Conservation (phyloP, 2,888 invertebrate species). For the Drosophila pseudotalamancana region DNA sequence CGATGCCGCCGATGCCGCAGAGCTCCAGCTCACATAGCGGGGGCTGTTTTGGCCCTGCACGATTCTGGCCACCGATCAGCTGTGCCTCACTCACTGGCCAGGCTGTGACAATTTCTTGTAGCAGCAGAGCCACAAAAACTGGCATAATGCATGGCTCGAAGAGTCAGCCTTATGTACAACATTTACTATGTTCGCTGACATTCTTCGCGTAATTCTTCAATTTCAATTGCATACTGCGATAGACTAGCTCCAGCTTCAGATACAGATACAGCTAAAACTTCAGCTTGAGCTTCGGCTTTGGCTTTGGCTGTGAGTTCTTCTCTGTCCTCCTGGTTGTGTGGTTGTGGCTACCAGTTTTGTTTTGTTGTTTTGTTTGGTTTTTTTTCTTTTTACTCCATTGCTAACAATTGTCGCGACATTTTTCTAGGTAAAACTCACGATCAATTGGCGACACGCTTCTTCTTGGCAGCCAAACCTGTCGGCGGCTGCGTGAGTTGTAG, state of each 20-base stretch:
- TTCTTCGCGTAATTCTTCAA: conserved; percentile 83
- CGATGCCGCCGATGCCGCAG: no score
- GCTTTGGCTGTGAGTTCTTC: conserved; percentile 4
- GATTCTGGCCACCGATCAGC: conserved; percentile 68
- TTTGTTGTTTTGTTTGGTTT: conserved; percentile 14
- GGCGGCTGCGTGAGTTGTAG: conserved; percentile 66
- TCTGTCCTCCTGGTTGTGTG: conserved; percentile 21
- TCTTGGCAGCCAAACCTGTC: conserved; percentile 70
- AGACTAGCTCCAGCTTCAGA: conserved; percentile 44
- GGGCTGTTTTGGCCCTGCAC: conserved; percentile 50
- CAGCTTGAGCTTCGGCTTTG: conserved; percentile 24
- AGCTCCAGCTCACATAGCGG: conserved; percentile 59
- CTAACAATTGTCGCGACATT: conserved; percentile 82
- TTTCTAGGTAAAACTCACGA: conserved; percentile 84
- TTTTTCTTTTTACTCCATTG: conserved; percentile 39
- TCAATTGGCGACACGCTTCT: conserved; percentile 84
- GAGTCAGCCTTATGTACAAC: conserved; percentile 62
- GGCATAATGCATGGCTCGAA: conserved; percentile 56
- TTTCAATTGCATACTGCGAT: conserved; percentile 82
- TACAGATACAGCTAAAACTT: not conserved
- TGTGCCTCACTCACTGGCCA: conserved; percentile 46
- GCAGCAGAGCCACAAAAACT: conserved; percentile 35
- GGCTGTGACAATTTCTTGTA: conserved; percentile 62
- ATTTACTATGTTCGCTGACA: conserved; percentile 78
- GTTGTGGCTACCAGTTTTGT: conserved; percentile 29